A percentile compares a stretch with the other conserved stretches of the same genome.
Conservation (phyloP, 2,113 vertebrate species). For the Corythoichthys intestinalis region DNA sequence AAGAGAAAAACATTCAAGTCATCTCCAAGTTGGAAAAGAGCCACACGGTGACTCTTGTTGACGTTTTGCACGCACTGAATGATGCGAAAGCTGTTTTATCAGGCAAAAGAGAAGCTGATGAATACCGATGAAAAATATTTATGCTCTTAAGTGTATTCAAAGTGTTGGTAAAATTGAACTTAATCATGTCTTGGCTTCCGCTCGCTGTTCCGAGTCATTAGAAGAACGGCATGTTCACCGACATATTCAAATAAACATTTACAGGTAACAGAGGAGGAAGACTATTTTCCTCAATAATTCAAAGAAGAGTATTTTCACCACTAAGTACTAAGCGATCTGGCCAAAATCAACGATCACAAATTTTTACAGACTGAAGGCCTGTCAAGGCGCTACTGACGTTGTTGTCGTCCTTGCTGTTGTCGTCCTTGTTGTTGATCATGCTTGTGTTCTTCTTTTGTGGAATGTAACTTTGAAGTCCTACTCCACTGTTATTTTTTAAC, state of each 20-base stretch:
- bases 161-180: constrained; percentile 1
- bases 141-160: background rate
- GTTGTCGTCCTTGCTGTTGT: too few species aligned
- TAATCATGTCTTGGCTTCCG: constrained; percentile 3
- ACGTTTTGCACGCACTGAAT: background rate
- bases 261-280: background rate
- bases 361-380: too few species aligned
- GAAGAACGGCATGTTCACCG: background rate
- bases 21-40: constrained; percentile 4
- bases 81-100: background rate
- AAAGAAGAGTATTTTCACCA: background rate
- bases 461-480: too few species aligned
- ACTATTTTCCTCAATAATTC: background rate
- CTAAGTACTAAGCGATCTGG: too few species aligned
- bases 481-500: too few species aligned
- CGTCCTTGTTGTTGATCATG: too few species aligned
- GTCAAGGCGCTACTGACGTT: too few species aligned
- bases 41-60: constrained; percentile 11
- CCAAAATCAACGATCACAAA: too few species aligned
- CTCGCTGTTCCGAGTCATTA: background rate
- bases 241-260: constrained; percentile 2
- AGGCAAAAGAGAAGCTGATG: background rate
- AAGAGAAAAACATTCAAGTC: constrained; percentile 7
- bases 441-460: too few species aligned
- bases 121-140: background rate